phyloP scores from a whole-genome alignment of 2,888 invertebrate species.

The Gymnoscelis rufifasciata region DNA sequence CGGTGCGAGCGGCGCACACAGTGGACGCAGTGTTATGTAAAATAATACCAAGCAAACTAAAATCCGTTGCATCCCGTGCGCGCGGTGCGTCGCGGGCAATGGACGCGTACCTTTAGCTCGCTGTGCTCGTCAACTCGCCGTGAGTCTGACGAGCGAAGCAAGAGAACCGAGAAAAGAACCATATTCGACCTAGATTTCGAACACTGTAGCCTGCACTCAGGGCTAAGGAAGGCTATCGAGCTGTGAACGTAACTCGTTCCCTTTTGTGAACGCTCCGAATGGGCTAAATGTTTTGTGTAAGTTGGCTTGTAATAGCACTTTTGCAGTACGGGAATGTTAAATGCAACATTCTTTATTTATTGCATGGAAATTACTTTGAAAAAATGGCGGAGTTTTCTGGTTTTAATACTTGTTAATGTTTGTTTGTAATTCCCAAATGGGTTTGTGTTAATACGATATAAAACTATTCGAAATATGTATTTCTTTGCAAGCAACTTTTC shows the following conservation, averaged over 20 bases:
- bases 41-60: too few species aligned
- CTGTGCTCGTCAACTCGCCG: too few species aligned
- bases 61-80: too few species aligned
- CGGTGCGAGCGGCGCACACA: too few species aligned
- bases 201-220: slow-evolving; percentile 30
- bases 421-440: too few species aligned
- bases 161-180: slow-evolving; percentile 8
- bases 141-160: too few species aligned
- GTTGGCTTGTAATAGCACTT: slow-evolving; percentile 23
- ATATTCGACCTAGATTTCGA: slow-evolving; percentile 32
- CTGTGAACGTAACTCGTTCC: slow-evolving; percentile 16
- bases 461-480: too few species aligned
- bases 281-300: slow-evolving; percentile 24
- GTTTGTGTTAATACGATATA: too few species aligned
- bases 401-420: not conserved
- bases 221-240: slow-evolving; percentile 27
- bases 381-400: slow-evolving; percentile 1
- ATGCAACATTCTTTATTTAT: slow-evolving; percentile 18
- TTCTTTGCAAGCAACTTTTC: too few species aligned
- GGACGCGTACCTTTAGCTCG: too few species aligned
- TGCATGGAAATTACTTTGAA: slow-evolving; percentile 13
- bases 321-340: slow-evolving; percentile 19
- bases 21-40: too few species aligned
- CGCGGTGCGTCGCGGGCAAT: too few species aligned
- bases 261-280: slow-evolving; percentile 19